Evolutionary conservation across 1,140 invertebrate species (phyloP), one percentile per base, ranked within the genome.

Genomic region (Eupristina koningsbergeri): DNA sequence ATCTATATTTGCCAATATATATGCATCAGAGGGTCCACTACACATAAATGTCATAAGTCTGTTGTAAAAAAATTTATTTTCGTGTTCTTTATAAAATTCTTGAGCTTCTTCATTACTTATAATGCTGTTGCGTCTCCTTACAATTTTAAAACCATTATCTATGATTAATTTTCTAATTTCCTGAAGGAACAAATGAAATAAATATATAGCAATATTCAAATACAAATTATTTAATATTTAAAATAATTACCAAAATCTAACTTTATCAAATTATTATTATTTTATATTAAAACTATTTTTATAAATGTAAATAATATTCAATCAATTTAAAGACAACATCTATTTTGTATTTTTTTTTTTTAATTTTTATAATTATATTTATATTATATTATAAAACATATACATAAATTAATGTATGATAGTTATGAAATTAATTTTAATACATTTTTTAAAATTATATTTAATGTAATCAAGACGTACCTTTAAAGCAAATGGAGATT

Each of bases 41-140:
- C 86, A 94, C 96, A 98, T 98, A 88, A 97, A 98, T 41, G 95
- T 96, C 1, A 97, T 93, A 19, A 98, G 91, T 79, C 97, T 93
- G 88, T 98, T 96, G 87, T 95, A 98, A 92, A 98, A 98, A 92
- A 98, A 98, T 91, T 96, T 97, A 3, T 94, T 93, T 88, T 94
- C 93, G 90, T 98, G 98, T 89, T 98, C 97, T 41, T 92, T 91
- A 90, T 98, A 98, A 92, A 98, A 98, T 69, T 94, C 90, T 88
- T 95, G 93, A 17, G 96, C 97, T 86, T 95, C 92, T 88, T 95
- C 86, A 74, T 87, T 88, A 71, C 93, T 94, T 81, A 98, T 93
- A 50, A 89, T 90, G 71, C 95, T 92, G 85, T 94, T 91, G 89
- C 95, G 96, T 0, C 95, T 95, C 89, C 93, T 93, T 19, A 98